Conservation (phyloP, 1,140 invertebrate species). For the Cylas formicarius region DNA sequence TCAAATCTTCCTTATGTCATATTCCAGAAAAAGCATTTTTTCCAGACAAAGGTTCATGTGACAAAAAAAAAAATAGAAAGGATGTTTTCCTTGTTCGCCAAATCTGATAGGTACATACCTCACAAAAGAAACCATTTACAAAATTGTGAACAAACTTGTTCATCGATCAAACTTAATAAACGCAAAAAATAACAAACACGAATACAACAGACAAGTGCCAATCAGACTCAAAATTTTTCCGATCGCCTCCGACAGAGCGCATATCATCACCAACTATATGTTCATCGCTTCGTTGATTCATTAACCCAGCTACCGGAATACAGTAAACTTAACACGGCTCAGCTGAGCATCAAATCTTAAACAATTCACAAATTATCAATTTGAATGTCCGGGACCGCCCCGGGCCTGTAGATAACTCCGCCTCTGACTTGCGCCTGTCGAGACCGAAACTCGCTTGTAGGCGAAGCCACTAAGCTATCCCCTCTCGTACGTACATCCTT, state of each 20-base stretch:
- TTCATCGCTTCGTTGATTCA: conserved; percentile 29
- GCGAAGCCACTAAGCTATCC: conserved; percentile 29
- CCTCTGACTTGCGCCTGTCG: conserved; percentile 35
- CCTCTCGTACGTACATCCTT: conserved; percentile 28
- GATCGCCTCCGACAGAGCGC: conserved; percentile 5
- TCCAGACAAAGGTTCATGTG: too few relatives aligned
- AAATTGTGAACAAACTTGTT: too few relatives aligned
- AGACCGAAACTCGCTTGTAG: conserved; percentile 26
- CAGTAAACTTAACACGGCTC: conserved; percentile 31
- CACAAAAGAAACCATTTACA: too few relatives aligned
- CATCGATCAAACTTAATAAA: too few relatives aligned
- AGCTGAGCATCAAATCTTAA: conserved; percentile 42
- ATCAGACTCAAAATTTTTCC: conserved; percentile 4
- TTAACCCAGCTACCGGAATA: conserved; percentile 34
- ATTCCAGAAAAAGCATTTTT: too few relatives aligned
- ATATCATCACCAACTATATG: conserved; percentile 9
- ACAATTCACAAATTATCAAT: conserved; percentile 43
- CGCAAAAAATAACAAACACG: too few relatives aligned
- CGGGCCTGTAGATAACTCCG: conserved; percentile 28
- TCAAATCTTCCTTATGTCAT: too few relatives aligned
- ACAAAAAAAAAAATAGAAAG: too few relatives aligned
- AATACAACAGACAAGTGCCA: too few relatives aligned
- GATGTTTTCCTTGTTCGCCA: too few relatives aligned
- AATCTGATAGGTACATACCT: too few relatives aligned
- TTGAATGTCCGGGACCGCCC: conserved; percentile 35